Evolutionary conservation across 1,140 invertebrate species (phyloP).

Genomic region (Gonatopus flavifemur): DNA sequence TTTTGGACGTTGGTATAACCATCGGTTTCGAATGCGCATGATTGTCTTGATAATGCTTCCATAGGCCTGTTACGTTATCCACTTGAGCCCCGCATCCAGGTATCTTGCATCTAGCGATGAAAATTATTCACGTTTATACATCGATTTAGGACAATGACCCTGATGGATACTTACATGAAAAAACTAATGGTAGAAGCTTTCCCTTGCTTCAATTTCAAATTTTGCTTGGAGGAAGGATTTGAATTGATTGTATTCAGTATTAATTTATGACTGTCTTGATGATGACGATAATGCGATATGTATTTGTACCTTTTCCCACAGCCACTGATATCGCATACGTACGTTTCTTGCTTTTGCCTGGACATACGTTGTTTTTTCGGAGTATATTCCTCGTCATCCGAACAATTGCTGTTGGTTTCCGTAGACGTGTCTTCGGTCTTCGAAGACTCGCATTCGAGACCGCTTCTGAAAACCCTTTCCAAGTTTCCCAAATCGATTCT

Average conservation of each 20-base stretch:
- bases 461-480: slow-evolving; percentile 43
- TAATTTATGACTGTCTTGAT: slow-evolving; percentile 54
- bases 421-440: slow-evolving; percentile 36
- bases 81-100: slow-evolving; percentile 52
- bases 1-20: slow-evolving; percentile 37
- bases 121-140: slow-evolving; percentile 3
- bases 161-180: slow-evolving; percentile 45
- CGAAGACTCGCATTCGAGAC: slow-evolving; percentile 36
- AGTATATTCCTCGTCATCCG: slow-evolving; percentile 54
- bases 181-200: slow-evolving; percentile 54
- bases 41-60: slow-evolving; percentile 56
- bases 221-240: slow-evolving; percentile 35
- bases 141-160: neutral
- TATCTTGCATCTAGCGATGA: slow-evolving; percentile 47
- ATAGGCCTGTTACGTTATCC: slow-evolving; percentile 48
- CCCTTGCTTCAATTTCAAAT: slow-evolving; percentile 39
- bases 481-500: slow-evolving; percentile 48
- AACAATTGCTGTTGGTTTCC: slow-evolving; percentile 41
- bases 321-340: slow-evolving; percentile 49
- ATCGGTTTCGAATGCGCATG: slow-evolving; percentile 51
- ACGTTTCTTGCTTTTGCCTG: slow-evolving; percentile 51
- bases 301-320: slow-evolving; percentile 57
- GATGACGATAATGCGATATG: slow-evolving; percentile 56
- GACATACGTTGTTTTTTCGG: slow-evolving; percentile 57
- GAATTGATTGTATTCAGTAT: slow-evolving; percentile 32